Conservation (phyloP, 2,888 invertebrate species). For the Linyphia triangularis region DNA sequence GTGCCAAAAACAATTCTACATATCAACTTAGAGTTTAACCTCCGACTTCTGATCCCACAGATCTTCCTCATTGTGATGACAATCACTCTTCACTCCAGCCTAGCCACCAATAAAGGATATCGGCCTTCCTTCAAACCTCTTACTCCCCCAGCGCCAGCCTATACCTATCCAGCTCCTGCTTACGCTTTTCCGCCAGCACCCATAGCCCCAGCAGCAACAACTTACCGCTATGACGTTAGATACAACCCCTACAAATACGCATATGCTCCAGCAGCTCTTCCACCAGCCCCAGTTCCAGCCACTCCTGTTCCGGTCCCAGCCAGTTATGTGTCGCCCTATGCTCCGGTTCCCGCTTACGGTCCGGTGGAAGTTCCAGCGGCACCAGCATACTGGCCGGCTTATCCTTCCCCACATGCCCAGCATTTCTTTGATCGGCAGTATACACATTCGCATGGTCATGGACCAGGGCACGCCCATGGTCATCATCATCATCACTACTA, state of each 20-base stretch:
- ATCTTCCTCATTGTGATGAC: background rate
- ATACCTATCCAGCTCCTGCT: background rate
- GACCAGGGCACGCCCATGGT: background rate
- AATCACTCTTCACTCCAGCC: background rate
- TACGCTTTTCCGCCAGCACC: background rate
- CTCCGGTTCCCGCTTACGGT: background rate
- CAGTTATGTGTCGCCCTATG: background rate
- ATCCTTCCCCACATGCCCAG: background rate
- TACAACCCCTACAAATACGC: constrained; percentile 23
- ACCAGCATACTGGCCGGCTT: background rate
- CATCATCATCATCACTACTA: constrained; percentile 10
- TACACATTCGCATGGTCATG: background rate
- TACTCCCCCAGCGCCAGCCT: background rate
- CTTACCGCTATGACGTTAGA: background rate
- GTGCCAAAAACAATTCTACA: background rate
- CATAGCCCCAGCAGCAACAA: background rate
- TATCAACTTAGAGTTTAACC: background rate
- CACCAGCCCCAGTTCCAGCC: background rate
- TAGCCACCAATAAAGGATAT: background rate
- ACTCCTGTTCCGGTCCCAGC: background rate
- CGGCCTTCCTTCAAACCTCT: background rate
- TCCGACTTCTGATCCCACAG: background rate
- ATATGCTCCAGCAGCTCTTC: background rate
- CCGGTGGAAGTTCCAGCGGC: background rate
- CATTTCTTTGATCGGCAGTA: constrained; percentile 26